Conservation (phyloP, 2,888 invertebrate genomes). For the Ichneumon xanthorius region DNA sequence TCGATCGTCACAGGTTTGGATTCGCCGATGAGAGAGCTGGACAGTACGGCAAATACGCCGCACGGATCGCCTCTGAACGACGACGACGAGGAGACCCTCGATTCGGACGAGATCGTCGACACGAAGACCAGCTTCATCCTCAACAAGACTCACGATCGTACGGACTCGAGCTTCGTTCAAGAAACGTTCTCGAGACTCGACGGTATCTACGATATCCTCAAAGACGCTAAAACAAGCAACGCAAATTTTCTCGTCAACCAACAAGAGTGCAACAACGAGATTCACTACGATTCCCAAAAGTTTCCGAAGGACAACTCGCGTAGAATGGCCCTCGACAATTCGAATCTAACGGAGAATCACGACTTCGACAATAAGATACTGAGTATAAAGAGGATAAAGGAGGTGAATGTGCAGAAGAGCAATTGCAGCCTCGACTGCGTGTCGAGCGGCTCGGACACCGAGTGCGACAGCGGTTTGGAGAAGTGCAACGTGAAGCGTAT, state of each 20-base stretch:
- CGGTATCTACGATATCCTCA: conserved; percentile 86
- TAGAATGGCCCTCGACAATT: conserved; percentile 83
- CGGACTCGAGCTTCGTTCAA: conserved; percentile 67
- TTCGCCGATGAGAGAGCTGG: conserved; percentile 80
- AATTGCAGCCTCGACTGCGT: conserved; percentile 77
- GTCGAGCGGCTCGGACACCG: conserved; percentile 80
- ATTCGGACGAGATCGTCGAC: conserved; percentile 80
- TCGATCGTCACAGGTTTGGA: conserved; percentile 69
- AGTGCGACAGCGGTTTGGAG: conserved; percentile 81
- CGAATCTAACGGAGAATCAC: conserved; percentile 84
- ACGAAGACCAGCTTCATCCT: conserved; percentile 80
- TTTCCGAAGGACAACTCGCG: conserved; percentile 86
- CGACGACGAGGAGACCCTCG: conserved; percentile 78
- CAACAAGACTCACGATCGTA: conserved; percentile 79
- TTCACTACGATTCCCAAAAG: conserved; percentile 87
- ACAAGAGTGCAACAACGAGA: conserved; percentile 84
- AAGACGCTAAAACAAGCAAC: conserved; percentile 87
- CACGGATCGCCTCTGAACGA: conserved; percentile 78
- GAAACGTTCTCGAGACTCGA: conserved; percentile 69
- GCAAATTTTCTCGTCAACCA: conserved; percentile 86
- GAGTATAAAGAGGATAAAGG: conserved; percentile 85
- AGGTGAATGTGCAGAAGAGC: conserved; percentile 84
- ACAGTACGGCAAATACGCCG: conserved; percentile 81
- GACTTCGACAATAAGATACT: conserved; percentile 84
- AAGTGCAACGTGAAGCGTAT: conserved; percentile 84